phyloP scores from a whole-genome alignment of 2,113 vertebrate species.

The Chrysemys picta region DNA sequence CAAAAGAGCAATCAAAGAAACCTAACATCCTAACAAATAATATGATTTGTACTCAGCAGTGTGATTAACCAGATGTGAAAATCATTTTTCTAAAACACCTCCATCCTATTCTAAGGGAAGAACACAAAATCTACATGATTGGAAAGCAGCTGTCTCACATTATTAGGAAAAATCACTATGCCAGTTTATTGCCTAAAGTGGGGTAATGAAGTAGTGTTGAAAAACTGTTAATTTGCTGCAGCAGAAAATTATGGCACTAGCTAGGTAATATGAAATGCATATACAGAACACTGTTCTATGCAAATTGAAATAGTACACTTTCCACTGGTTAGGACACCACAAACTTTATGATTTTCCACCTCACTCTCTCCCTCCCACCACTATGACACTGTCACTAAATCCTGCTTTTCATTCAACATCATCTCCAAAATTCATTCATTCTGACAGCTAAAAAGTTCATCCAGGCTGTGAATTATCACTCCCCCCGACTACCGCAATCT shows the following conservation, averaged over 20 bases:
- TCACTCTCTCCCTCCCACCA: neutral
- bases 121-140: neutral
- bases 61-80: slow-evolving; percentile 43
- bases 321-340: neutral
- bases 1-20: neutral
- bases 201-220: neutral
- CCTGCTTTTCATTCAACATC: neutral
- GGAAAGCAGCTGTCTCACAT: slow-evolving; percentile 25
- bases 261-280: neutral
- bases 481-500: neutral
- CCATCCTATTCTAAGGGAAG: neutral
- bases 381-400: accelerated
- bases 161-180: neutral
- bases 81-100: neutral
- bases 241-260: slow-evolving; percentile 11
- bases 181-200: neutral
- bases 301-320: neutral
- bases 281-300: neutral
- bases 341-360: neutral
- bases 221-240: neutral
- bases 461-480: neutral
- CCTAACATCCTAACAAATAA: neutral
- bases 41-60: no score
- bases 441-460: neutral
- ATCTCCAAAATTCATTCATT: neutral